Base-by-base conservation (phyloP, 1,140 invertebrate species). In the Magallana gigas region DNA sequence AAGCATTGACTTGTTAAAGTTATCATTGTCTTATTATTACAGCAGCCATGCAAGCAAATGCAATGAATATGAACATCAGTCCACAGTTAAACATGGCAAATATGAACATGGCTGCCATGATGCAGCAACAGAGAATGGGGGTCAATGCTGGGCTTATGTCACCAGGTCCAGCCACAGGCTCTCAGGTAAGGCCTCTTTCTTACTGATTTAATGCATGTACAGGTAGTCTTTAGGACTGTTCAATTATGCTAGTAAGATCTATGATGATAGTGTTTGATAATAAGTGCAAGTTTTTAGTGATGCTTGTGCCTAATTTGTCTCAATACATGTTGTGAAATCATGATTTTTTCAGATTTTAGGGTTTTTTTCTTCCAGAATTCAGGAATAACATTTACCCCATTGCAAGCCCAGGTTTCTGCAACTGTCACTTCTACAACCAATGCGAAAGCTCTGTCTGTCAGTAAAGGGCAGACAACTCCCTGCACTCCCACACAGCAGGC, bases 41-140 rank as follows among this genome's bases (percentile, higher is more conserved):
- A 92, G 91, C 91, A n/a, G 92, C 92, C 6, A 92, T 93, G 91
- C 91, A 92, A 82, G 90, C 90, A 12, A 89, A 87, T 87, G 90
- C 86, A 62, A 91, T 92, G 89, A 91, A 89, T 83, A 91, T 91
- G 91, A 91, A 91, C 86, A 87, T 91, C 87, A 90, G 89, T n/a
- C 90, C 89, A 56, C 92, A 92, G 62, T 59, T 92, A 12, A 91
- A 92, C 83, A 89, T 89, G 86, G 91, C 91, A 57, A 91, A 90
- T 82, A 91, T 91, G 89, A 87, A 87, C 80, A 89, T 89, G 88
- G 85, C 88, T 56, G 89, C 89, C 29, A 84, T 89, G 85, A 92
- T 91, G 90, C 91, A 92, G 82, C 88, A 90, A 11, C 57, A 90
- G 84, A 88, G 86, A 48, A 85, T 88, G 36, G 83, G 89, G 59